A percentile compares a stretch with the other conserved stretches of the same genome.
Evolutionary conservation across 1,140 invertebrate species (phyloP).

Genomic region (Pogonognathellus flavescens): DNA sequence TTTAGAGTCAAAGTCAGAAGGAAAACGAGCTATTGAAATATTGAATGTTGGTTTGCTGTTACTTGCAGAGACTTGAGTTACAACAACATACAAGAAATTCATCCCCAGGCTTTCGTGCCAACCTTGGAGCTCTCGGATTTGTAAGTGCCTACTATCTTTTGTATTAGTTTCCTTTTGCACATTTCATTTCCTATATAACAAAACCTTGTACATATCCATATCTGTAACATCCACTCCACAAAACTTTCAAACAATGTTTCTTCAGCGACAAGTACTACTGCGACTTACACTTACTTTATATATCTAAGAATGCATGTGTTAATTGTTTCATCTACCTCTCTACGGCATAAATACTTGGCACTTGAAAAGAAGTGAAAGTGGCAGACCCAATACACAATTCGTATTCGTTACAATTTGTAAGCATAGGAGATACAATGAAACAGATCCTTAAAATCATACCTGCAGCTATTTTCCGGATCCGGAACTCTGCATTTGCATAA

Average conservation of each 20-base stretch:
- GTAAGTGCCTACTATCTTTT: conserved; percentile 76
- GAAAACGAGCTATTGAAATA: conserved; percentile 38
- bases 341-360: no score
- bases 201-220: not conserved
- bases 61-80: conserved; percentile 86
- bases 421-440: no score
- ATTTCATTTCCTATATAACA: no score
- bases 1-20: conserved; percentile 44
- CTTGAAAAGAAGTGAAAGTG: no score
- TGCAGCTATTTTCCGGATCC: no score
- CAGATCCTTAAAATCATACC: no score
- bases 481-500: no score
- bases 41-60: conserved; percentile 21
- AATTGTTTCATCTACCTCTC: no score
- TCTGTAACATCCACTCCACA: not conserved
- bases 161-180: not conserved
- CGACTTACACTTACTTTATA: not conserved
- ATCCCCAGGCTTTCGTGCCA: conserved; percentile 86
- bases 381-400: no score
- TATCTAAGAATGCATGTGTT: no score
- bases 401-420: no score
- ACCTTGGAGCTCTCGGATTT: conserved; percentile 86
- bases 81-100: conserved; percentile 87
- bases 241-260: not conserved
- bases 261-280: not conserved